A percentile compares a stretch with the other conserved stretches of the same genome.
phyloP scores from a whole-genome alignment of 2,797 vertebrate genomes.

The Pipistrellus nathusii region DNA sequence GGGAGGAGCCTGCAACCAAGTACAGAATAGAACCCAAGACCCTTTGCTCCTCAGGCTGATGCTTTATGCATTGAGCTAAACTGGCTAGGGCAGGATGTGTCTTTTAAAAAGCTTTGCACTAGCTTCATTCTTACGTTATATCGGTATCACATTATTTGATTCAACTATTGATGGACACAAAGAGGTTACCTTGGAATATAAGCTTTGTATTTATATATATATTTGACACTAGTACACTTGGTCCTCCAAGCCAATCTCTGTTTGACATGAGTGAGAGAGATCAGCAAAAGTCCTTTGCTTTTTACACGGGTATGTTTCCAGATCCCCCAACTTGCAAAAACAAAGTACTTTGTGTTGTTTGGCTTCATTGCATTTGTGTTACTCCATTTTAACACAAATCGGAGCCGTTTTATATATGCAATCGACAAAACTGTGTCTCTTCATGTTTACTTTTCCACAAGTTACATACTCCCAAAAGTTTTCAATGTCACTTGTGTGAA shows the following conservation, averaged over 20 bases:
- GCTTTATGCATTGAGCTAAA: no score
- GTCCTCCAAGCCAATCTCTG: constrained; percentile 91
- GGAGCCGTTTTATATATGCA: constrained; percentile 86
- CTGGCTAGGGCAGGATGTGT: constrained; percentile 76
- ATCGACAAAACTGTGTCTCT: constrained; percentile 88
- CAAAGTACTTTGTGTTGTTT: constrained; percentile 86
- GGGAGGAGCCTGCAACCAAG: no score
- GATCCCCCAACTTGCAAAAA: constrained; percentile 81
- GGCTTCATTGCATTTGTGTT: constrained; percentile 87
- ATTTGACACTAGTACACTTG: constrained; percentile 73
- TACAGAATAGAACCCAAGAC: no score
- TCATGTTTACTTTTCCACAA: constrained; percentile 91
- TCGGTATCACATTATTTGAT: constrained; percentile 49
- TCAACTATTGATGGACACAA: constrained; percentile 65
- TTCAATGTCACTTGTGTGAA: constrained; percentile 86
- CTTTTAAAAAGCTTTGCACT: constrained; percentile 53
- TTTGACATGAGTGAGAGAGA: constrained; percentile 82
- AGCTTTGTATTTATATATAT: constrained; percentile 76
- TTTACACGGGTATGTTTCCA: constrained; percentile 71
- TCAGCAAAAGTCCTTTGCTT: constrained; percentile 88
- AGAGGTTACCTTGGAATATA: constrained; percentile 73
- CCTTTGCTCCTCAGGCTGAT: neutral
- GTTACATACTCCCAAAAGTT: constrained; percentile 83
- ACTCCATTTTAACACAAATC: constrained; percentile 87
- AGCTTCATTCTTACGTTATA: constrained; percentile 53